A percentile compares a stretch with the other conserved stretches of the same genome.
These are phyloP conservation scores for Ivindomyrus marchei DNA, from an alignment of 2,113 vertebrate genomes.

Conservation along the genomic window DNA sequence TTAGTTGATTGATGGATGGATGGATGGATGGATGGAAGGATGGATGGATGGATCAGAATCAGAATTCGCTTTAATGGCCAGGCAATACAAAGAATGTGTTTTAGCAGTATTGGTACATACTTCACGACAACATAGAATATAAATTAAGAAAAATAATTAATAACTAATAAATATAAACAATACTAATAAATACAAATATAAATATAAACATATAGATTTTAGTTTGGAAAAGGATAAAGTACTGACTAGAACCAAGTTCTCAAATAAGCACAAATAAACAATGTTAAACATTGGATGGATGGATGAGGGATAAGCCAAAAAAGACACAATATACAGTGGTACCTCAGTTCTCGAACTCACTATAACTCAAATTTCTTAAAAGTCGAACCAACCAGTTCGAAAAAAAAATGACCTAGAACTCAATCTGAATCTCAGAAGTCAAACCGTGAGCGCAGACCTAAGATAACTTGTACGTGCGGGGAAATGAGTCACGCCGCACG, in stretches of 20 bases:
- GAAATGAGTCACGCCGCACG: too few relatives aligned
- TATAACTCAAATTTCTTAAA: too few relatives aligned
- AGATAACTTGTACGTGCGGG: too few relatives aligned
- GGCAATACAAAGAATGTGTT: neutral
- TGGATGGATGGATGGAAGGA: neutral
- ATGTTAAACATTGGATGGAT: neutral
- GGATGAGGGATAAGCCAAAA: neutral
- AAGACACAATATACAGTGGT: neutral
- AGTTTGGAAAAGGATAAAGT: neutral
- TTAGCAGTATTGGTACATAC: neutral
- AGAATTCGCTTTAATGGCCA: neutral
- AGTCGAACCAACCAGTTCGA: too few relatives aligned
- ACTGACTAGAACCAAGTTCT: neutral
- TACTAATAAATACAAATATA: neutral
- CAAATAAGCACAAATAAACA: neutral
- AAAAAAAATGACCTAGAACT: too few relatives aligned
- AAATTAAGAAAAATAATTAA: neutral
- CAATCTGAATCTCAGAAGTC: too few relatives aligned
- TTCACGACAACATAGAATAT: neutral
- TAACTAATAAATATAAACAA: neutral
- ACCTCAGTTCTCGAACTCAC: too few relatives aligned
- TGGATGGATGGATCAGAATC: neutral
- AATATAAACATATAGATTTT: neutral
- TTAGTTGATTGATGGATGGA: neutral
- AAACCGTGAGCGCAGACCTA: too few relatives aligned